A percentile compares a stretch with the other conserved stretches of the same genome.
Conservation (phyloP, 2,113 vertebrate species). For the Centropristis striata region DNA sequence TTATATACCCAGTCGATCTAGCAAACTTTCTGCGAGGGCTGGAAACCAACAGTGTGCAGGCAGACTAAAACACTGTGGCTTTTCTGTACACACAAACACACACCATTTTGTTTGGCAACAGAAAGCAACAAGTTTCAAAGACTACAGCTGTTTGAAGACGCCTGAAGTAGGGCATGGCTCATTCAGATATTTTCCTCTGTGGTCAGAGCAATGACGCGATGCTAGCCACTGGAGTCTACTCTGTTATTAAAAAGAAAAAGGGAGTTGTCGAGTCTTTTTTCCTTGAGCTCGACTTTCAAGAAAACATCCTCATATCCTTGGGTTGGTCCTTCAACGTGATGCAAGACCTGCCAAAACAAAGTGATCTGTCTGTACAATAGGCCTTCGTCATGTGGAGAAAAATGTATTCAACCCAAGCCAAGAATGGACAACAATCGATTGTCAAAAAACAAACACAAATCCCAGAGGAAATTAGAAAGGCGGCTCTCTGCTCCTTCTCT, state of each 20-base stretch:
- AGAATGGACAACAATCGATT: slow-evolving; percentile 47
- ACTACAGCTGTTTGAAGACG: slow-evolving; percentile 46
- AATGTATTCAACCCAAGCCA: slow-evolving; percentile 32
- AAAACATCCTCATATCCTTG: slow-evolving; percentile 42
- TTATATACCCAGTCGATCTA: slow-evolving; percentile 49
- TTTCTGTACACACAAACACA: background rate
- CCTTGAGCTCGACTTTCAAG: slow-evolving; percentile 34
- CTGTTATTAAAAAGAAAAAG: slow-evolving; percentile 63
- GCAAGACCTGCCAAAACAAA: slow-evolving; percentile 44
- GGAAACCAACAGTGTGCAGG: slow-evolving; percentile 10
- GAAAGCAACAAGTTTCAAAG: slow-evolving; percentile 57
- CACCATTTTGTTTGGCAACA: slow-evolving; percentile 20
- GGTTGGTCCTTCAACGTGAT: slow-evolving; percentile 7
- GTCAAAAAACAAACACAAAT: slow-evolving; percentile 54
- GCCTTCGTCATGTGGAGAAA: slow-evolving; percentile 25
- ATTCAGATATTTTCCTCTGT: slow-evolving; percentile 73
- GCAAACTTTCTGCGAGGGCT: slow-evolving; percentile 32
- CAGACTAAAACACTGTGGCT: background rate
- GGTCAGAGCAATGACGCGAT: slow-evolving; percentile 68
- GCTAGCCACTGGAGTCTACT: slow-evolving; percentile 54
- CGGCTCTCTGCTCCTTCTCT: slow-evolving; percentile 18
- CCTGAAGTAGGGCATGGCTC: slow-evolving; percentile 60
- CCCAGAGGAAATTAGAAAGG: slow-evolving; percentile 48
- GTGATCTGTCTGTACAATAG: slow-evolving; percentile 15
- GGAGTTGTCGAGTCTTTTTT: slow-evolving; percentile 50